Percentiles rank a stretch among this genome's conserved stretches.
Evolutionary conservation across 2,113 vertebrate species (phyloP).

Genomic region (Odocoileus hemionus): DNA sequence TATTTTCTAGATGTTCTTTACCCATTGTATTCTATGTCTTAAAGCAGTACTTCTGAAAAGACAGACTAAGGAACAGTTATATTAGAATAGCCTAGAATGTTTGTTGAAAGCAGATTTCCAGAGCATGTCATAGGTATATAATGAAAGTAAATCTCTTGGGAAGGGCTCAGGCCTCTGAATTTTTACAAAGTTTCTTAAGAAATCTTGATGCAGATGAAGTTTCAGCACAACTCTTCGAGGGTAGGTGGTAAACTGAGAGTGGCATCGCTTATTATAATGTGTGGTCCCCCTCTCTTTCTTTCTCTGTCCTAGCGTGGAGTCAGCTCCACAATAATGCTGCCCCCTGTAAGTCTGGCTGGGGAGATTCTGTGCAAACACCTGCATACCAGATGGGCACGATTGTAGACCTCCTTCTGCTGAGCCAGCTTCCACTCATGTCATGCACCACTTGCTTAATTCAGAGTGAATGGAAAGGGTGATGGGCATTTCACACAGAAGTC

Average conservation of each 20-base stretch:
- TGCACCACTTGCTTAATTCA: slow-evolving; percentile 10
- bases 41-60: background rate
- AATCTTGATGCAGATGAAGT: background rate
- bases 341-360: background rate
- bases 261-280: background rate
- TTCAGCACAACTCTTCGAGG: background rate
- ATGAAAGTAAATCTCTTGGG: background rate
- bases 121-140: background rate
- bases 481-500: slow-evolving; percentile 30
- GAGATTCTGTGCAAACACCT: slow-evolving; percentile 42
- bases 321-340: background rate
- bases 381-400: slow-evolving; percentile 41
- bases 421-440: background rate
- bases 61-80: background rate
- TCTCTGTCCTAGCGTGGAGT: background rate
- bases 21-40: background rate
- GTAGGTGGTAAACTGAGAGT: background rate
- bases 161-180: background rate
- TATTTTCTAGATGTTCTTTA: background rate
- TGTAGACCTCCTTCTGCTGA: background rate
- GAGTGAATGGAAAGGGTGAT: background rate
- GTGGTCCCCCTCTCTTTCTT: slow-evolving; percentile 12
- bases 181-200: slow-evolving; percentile 4
- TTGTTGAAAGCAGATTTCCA: background rate
- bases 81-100: background rate